These are phyloP conservation scores for Calameuta idolon DNA, from an alignment of 2,888 invertebrate species.

Conservation along the genomic window DNA sequence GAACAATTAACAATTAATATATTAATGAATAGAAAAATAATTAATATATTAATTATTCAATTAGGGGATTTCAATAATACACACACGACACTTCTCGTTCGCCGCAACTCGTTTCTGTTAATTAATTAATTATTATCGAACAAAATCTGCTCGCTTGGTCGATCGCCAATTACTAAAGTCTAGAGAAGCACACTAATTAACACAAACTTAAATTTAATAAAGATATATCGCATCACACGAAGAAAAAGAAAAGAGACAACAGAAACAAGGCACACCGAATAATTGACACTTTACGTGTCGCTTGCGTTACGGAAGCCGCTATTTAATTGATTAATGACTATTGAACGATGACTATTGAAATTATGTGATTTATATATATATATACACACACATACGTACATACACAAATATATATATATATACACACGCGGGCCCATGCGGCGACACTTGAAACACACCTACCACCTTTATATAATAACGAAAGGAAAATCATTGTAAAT, in stretches of 20 bases:
- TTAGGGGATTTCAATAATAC: constrained; percentile 11
- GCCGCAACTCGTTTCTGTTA: constrained; percentile 43
- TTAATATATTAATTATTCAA: constrained; percentile 41
- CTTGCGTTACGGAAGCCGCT: neutral
- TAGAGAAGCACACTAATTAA: constrained; percentile 36
- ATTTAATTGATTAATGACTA: constrained; percentile 28
- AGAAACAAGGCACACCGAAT: neutral
- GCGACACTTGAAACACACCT: constrained; percentile 7
- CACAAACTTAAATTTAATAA: constrained; percentile 36
- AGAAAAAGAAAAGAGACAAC: neutral
- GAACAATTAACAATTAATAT: constrained; percentile 35
- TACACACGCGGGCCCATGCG: neutral
- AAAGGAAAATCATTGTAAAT: constrained; percentile 41
- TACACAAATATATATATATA: constrained; percentile 1
- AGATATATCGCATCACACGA: neutral
- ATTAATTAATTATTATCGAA: constrained; percentile 32
- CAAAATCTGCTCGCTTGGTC: constrained; percentile 17
- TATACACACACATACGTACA: constrained; percentile 24
- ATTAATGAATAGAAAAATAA: constrained; percentile 44
- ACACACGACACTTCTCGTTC: constrained; percentile 26
- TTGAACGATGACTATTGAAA: constrained; percentile 13
- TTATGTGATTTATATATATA: constrained; percentile 24
- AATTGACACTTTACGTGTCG: neutral
- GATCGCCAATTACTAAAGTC: constrained; percentile 18
- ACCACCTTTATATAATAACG: constrained; percentile 5